Evolutionary conservation across 2,888 invertebrate species (phyloP).

Genomic region (Leucophenga montana): DNA sequence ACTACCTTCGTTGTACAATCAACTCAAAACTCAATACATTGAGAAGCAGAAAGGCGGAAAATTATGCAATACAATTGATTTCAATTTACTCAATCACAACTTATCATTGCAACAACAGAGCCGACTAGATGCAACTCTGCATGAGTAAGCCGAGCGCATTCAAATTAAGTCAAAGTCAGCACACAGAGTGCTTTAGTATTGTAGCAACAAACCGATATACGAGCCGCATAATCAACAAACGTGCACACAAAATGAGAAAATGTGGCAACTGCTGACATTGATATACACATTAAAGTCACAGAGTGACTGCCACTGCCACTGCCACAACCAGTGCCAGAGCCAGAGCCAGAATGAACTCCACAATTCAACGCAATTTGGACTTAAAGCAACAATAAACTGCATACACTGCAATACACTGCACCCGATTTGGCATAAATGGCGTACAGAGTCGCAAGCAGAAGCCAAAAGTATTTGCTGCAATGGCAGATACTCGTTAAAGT

Average conservation of each 20-base stretch:
- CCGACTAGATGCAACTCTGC: no score
- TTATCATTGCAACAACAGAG: no score
- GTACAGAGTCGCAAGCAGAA: no score
- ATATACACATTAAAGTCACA: constrained; percentile 7
- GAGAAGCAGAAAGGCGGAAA: not conserved
- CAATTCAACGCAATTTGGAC: not conserved
- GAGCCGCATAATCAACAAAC: constrained; percentile 3
- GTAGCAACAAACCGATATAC: not conserved
- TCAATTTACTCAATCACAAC: not conserved
- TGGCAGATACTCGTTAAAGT: no score
- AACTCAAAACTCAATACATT: no score
- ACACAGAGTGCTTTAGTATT: not conserved
- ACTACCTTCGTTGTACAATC: no score
- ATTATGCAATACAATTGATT: constrained; percentile 8
- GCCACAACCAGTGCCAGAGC: not conserved
- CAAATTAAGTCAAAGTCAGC: no score
- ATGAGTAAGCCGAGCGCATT: no score
- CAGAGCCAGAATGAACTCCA: not conserved
- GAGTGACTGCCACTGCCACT: not conserved
- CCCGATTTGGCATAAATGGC: no score
- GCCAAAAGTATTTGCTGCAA: no score
- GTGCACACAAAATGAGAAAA: not conserved
- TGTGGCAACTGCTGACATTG: constrained; percentile 26
- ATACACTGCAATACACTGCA: not conserved
- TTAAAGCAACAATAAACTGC: not conserved